These are phyloP conservation scores for Mustelus asterias DNA, from an alignment of 2,113 vertebrate genomes.

Conservation along the genomic window DNA sequence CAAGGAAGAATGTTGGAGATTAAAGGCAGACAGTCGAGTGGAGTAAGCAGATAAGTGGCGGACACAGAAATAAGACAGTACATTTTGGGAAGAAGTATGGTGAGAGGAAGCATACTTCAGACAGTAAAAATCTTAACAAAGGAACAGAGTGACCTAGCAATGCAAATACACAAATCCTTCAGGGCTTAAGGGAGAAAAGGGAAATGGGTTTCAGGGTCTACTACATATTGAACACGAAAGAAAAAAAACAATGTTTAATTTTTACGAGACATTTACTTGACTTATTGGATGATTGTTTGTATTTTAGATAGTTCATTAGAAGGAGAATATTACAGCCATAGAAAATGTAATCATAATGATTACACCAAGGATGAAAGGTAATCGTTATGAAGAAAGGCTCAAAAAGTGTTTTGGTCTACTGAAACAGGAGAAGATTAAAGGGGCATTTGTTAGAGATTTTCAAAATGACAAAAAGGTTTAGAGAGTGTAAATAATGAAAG, in stretches of 20 bases:
- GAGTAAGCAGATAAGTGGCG: neutral
- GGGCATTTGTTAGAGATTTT: neutral
- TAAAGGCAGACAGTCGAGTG: neutral
- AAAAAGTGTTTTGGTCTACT: neutral
- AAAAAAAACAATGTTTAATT: neutral
- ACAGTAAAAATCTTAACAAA: neutral
- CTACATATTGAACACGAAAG: neutral
- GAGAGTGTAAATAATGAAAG: neutral
- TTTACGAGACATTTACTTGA: neutral
- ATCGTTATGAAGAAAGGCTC: neutral
- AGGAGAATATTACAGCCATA: neutral
- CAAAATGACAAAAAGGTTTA: neutral
- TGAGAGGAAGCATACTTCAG: neutral
- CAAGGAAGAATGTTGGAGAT: neutral
- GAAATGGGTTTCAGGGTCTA: neutral
- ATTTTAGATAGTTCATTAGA: neutral
- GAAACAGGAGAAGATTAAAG: neutral
- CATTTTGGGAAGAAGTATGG: neutral
- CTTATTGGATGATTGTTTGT: neutral
- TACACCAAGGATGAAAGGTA: neutral
- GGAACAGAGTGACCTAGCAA: neutral
- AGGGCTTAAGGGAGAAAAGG: neutral
- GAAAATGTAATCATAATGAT: neutral
- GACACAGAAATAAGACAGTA: neutral
- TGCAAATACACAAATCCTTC: neutral